Conservation (phyloP, 2,113 vertebrate genomes). For the Indicator indicator region DNA sequence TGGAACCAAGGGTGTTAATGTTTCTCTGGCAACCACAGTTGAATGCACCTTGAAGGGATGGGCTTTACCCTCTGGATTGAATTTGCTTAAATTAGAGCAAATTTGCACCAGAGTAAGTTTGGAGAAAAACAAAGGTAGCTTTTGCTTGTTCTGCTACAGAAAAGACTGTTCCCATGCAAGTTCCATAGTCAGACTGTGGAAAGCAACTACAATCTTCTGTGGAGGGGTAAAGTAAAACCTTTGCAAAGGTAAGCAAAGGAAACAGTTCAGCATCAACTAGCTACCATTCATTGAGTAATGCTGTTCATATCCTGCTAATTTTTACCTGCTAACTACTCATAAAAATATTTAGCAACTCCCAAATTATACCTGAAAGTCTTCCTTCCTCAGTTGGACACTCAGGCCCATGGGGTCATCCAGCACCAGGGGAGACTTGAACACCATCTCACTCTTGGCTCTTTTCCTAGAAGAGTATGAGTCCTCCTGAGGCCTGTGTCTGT, state of each 20-base stretch:
- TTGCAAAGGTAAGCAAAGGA: not conserved
- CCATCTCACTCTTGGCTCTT: not conserved
- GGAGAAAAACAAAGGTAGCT: not conserved
- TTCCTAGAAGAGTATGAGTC: not conserved
- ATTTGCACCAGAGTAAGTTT: not conserved
- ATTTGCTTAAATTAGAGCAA: slow-evolving; percentile 10
- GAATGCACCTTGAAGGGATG: not conserved
- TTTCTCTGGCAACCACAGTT: slow-evolving; percentile 15
- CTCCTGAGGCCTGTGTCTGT: accelerated
- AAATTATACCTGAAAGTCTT: not conserved
- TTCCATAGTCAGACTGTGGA: not conserved
- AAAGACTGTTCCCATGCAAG: not conserved
- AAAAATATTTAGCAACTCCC: not conserved
- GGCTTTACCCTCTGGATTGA: not conserved
- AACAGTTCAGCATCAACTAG: not conserved
- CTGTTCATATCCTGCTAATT: not conserved
- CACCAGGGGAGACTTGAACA: not conserved
- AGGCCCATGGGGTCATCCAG: not conserved
- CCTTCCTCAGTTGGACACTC: not conserved
- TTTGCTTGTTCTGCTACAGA: not conserved
- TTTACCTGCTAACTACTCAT: not conserved
- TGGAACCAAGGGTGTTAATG: slow-evolving; percentile 11
- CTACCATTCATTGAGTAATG: not conserved
- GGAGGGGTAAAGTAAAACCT: not conserved
- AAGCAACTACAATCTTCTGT: not conserved